Evolutionary conservation across 1,140 invertebrate species (phyloP), one percentile per base, ranked within the genome.

Genomic region (Trachymyrmex cornetzi): DNA sequence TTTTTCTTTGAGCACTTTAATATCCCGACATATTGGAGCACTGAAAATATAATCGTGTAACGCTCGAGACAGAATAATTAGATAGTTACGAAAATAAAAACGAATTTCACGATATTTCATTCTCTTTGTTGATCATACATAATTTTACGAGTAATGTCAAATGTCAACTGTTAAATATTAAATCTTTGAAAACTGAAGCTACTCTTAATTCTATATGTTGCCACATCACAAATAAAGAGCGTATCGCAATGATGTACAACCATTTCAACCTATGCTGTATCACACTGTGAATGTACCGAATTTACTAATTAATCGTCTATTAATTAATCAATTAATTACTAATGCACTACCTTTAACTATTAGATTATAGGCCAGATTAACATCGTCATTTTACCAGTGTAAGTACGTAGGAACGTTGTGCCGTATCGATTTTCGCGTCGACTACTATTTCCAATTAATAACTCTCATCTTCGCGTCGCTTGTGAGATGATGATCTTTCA

Each of bases 401-500:
- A 84, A 74, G 19, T 61, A 74, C 67, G 19, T 61, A 74, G 53
- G 55, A 82, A 72, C 55, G 38, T 74, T 74, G 24, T 24, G 38
- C 22, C 69, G 9, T 24, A 75, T 84, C 55, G 55, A 74, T 84
- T 84, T 84, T 75, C 22, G 14, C 80, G 55, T 57, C 80, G 69
- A 84, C 38, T 50, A 75, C 38, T 63, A 30, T 84, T 61, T 50
- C 57, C 69, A 75, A 84, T 75, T 84, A 84, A 74, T 74, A 44
- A 75, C 44, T 61, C 55, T 84, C 69, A 24, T 63, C 38, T 75
- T 84, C 69, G 22, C 63, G 30, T 27, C 64, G 67, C 53, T 59
- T 57, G 69, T 22, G 19, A 50, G 38, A 50, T 61, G 71, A 75
- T 50, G 38, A 61, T 11, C 24, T n/a, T 19, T 16, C 48, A 24